Evolutionary conservation across 1,140 invertebrate genomes (phyloP), one percentile per base, ranked within the genome.

Genomic region (Microplitis demolitor): DNA sequence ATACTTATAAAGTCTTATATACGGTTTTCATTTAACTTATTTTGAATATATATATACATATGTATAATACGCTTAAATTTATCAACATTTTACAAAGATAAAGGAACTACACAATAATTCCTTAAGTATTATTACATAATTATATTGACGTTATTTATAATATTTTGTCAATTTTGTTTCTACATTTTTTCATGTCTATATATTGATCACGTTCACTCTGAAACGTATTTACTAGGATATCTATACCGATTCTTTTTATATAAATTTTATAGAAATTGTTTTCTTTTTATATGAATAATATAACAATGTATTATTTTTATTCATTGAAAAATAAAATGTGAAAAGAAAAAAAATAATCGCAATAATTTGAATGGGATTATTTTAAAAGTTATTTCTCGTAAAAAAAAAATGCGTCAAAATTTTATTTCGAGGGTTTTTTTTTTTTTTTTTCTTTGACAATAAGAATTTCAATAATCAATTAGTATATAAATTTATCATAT

Each of bases 361-460:
- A 13, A 62, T 62, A 39, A 39, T 39, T 54, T 70, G 58, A 51
- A 58, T 58, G 68, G 45, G 62, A 51, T 39, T 70, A 70, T 63
- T 50, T 51, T 31, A 11, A 62, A n/a, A n/a, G 6, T 5, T 62
- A 35, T 62, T 35, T 35, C 61, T 70, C 62, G 37, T 58, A 62
- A 70, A 62, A 60, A 61, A n/a, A n/a, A n/a, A n/a, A n/a, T 37
- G 60, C 16, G 37, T 62, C 51, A 62, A 60, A 62, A 69, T 50
- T 53, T 50, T 70, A n/a, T 70, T 70, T 37, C 24, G 51, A 35
- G 81, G 80, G 81, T 80, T 80, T 87, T n/a, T n/a, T 86, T 87
- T 82, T 85, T 85, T 84, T 84, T 86, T 85, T 80, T 87, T n/a
- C n/a, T n/a, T n/a, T n/a, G n/a, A 86, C 84, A 86, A 84, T 82